Conservation (phyloP, 2,113 vertebrate species). For the Meriones unguiculatus region DNA sequence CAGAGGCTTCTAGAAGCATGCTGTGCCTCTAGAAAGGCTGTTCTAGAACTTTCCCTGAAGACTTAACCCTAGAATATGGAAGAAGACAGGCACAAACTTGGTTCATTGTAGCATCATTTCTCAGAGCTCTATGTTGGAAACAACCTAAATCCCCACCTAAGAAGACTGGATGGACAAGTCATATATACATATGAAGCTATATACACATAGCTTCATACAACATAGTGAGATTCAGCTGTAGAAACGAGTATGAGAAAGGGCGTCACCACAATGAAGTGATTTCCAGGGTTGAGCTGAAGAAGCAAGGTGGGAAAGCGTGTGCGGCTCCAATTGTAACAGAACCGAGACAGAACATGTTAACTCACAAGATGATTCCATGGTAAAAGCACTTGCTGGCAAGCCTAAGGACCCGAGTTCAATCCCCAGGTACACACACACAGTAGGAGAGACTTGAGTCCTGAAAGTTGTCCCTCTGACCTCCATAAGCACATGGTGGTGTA, state of each 20-base stretch:
- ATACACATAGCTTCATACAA: not conserved
- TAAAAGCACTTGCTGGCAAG: not conserved
- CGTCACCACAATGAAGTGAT: not conserved
- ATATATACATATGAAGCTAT: no score
- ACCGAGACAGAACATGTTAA: not conserved
- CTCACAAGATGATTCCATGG: no score
- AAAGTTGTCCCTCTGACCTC: not conserved
- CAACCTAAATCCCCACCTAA: not conserved
- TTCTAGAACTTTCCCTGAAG: not conserved
- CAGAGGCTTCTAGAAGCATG: not conserved
- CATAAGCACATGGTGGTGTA: not conserved
- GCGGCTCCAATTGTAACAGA: not conserved
- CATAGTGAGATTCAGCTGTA: accelerated
- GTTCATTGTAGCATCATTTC: not conserved
- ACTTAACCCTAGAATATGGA: not conserved
- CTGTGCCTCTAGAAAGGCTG: not conserved
- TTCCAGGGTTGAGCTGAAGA: not conserved
- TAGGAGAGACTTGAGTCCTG: no score
- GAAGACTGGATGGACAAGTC: not conserved
- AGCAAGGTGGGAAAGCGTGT: accelerated
- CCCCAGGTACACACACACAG: not conserved
- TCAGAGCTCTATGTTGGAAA: not conserved
- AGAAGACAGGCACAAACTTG: accelerated
- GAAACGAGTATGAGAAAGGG: accelerated
- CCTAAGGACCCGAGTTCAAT: not conserved